A percentile compares a stretch with the other conserved stretches of the same genome.
Evolutionary conservation across 2,113 vertebrate genomes (phyloP).

Genomic region (Polypterus senegalus): DNA sequence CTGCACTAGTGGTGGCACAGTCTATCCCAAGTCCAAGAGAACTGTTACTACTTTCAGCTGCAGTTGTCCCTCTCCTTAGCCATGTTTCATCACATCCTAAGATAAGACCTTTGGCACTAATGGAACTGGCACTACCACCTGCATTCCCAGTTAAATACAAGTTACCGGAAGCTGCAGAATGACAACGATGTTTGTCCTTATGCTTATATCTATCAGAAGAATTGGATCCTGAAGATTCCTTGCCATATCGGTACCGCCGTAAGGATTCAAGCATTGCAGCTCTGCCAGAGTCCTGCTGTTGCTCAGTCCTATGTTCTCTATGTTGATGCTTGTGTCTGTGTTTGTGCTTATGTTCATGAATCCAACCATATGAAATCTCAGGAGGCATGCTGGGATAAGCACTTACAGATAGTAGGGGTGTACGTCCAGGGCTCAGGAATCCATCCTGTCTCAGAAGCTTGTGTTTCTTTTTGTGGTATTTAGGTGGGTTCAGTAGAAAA

Average conservation of each 20-base stretch:
- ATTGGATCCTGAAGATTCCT: slow-evolving; percentile 47
- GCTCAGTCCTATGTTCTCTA: slow-evolving; percentile 27
- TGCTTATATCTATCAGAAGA: slow-evolving; percentile 56
- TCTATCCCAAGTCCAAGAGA: background rate
- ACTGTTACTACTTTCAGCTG: background rate
- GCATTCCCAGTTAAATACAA: slow-evolving; percentile 47
- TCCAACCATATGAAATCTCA: slow-evolving; percentile 70
- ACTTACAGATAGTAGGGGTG: slow-evolving; percentile 68
- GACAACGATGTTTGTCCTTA: slow-evolving; percentile 63
- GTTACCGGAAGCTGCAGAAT: slow-evolving; percentile 53
- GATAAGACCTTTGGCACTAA: too few species aligned
- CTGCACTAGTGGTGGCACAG: background rate
- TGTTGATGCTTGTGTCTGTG: slow-evolving; percentile 87
- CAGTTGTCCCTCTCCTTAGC: slow-evolving; percentile 45
- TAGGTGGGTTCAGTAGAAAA: slow-evolving; percentile 81
- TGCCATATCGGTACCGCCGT: slow-evolving; percentile 79
- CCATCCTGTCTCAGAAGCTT: slow-evolving; percentile 75
- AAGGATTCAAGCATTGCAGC: slow-evolving; percentile 70
- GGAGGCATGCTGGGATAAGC: slow-evolving; percentile 63
- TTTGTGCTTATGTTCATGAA: slow-evolving; percentile 90
- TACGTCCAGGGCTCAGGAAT: slow-evolving; percentile 56
- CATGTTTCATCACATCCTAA: slow-evolving; percentile 46
- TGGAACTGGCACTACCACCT: slow-evolving; percentile 9
- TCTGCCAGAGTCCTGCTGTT: background rate
- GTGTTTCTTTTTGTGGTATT: slow-evolving; percentile 87